Evolutionary conservation across 2,113 vertebrate species (phyloP), one percentile per base, ranked within the genome.

Genomic region (Stictonetta naevosa): DNA sequence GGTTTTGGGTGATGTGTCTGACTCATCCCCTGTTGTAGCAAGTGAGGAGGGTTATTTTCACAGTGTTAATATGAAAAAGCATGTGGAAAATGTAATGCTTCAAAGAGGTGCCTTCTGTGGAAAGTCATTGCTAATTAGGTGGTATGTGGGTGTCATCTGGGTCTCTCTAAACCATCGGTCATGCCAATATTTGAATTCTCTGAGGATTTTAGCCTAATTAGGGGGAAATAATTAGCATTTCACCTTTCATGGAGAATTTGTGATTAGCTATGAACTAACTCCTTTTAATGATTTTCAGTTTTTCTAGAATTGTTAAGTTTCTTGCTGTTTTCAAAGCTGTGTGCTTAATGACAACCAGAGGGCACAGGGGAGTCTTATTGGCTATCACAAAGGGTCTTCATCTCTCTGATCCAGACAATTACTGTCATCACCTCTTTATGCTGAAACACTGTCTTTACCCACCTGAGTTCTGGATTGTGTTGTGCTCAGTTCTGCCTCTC

Each of bases 171-270:
- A 93, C 95, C 91, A 85, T 93, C 96, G 96, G 96, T 96, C 94
- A 95, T 85, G 93, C 83, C 94, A 97, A 94, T 95, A 97, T 97
- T 97, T 96, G 75, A 97, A 93, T 91, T 59, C 81, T 83, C 90
- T 88, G 77, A 92, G 83, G 88, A 83, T 80, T 87, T 95, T 86
- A 87, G 44, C 0, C 0, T 88, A 94, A 90, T 90, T 93, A 94
- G 77, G 46, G 48, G 52, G 11, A 82, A 97, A 92, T 94, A 87
- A 92, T 97, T 96, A 96, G 29, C 71, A 76, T 93, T 95, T 93
- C 81, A 89, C 80, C 75, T 96, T 95, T 91, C 68, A 85, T 38
- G 52, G 26, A 86, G n/a, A 84, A 93, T 88, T 87, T 78, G 48
- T 77, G 71, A 93, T 94, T 95, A 96, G 94, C 86, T 92, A 52